These are phyloP conservation scores for Heteronetta atricapilla DNA, from an alignment of 2,113 vertebrate genomes.

Conservation along the genomic window DNA sequence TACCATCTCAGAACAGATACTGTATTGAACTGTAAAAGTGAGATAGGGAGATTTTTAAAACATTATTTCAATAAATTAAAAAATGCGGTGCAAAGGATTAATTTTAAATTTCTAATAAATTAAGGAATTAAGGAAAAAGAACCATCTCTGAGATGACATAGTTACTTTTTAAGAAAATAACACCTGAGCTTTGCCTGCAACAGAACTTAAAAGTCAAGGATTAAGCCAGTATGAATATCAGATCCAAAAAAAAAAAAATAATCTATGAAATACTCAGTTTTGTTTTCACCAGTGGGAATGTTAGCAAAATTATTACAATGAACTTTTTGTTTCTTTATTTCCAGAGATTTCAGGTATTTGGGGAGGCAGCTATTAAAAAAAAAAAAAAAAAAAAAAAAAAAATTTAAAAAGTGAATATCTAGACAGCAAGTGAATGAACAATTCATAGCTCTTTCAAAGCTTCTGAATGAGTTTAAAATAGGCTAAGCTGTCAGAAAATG, in stretches of 20 bases:
- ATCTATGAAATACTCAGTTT: not conserved
- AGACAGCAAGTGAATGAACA: not conserved
- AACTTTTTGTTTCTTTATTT: not conserved
- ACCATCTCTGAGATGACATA: not conserved
- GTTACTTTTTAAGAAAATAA: not conserved
- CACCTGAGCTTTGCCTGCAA: not conserved
- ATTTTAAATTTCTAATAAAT: not conserved
- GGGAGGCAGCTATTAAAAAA: not conserved
- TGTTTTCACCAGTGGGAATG: not conserved
- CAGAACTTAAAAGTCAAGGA: not conserved
- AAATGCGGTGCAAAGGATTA: not conserved
- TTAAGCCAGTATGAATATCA: not conserved
- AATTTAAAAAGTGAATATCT: not conserved
- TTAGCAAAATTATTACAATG: not conserved
- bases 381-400: not conserved
- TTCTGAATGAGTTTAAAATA: not conserved
- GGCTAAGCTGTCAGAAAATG: not conserved
- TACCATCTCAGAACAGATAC: not conserved
- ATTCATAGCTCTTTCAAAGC: not conserved
- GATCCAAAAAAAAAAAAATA: not conserved
- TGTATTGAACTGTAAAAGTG: not conserved
- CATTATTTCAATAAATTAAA: not conserved
- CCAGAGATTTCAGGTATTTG: not conserved
- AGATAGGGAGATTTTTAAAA: not conserved
- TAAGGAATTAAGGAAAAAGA: not conserved